Evolutionary conservation across 2,888 invertebrate species (phyloP).

Genomic region (Troilus luridus): DNA sequence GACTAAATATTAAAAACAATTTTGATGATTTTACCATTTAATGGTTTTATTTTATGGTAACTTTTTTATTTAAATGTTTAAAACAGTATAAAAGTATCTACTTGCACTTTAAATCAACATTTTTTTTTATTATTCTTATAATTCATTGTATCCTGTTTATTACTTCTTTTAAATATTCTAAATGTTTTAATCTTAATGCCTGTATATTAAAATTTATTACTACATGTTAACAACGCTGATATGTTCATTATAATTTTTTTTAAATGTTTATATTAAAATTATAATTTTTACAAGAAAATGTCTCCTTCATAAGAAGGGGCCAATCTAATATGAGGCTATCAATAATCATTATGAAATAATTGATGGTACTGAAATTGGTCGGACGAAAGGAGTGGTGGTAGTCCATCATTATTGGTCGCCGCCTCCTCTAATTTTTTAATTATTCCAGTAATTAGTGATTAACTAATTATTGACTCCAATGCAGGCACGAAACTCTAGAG

Average conservation of each 20-base stretch:
- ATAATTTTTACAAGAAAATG: neutral
- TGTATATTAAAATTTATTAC: neutral
- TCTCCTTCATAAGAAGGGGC: neutral
- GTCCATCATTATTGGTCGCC: neutral
- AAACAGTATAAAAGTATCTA: too few relatives aligned
- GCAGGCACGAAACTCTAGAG: constrained; percentile 1
- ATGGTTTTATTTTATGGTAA: too few relatives aligned
- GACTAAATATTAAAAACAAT: too few relatives aligned
- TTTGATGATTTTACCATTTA: too few relatives aligned
- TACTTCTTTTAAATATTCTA: too few relatives aligned
- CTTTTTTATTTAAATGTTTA: too few relatives aligned
- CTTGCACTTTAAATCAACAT: too few relatives aligned
- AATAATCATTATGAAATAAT: constrained; percentile 43
- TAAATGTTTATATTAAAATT: too few relatives aligned
- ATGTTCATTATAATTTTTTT: too few relatives aligned
- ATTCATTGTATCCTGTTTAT: too few relatives aligned
- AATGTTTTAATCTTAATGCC: neutral
- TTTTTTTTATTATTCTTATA: too few relatives aligned
- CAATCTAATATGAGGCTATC: constrained; percentile 37
- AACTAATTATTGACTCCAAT: constrained; percentile 31
- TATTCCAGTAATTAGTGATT: constrained; percentile 15
- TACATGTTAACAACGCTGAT: too few relatives aligned
- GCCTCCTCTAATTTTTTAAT: constrained; percentile 21
- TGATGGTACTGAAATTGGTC: constrained; percentile 14
- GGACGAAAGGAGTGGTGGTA: neutral